A percentile compares a stretch with the other conserved stretches of the same genome.
These are phyloP conservation scores for Cephonodes hylas DNA, from an alignment of 2,888 invertebrate genomes.

Conservation along the genomic window DNA sequence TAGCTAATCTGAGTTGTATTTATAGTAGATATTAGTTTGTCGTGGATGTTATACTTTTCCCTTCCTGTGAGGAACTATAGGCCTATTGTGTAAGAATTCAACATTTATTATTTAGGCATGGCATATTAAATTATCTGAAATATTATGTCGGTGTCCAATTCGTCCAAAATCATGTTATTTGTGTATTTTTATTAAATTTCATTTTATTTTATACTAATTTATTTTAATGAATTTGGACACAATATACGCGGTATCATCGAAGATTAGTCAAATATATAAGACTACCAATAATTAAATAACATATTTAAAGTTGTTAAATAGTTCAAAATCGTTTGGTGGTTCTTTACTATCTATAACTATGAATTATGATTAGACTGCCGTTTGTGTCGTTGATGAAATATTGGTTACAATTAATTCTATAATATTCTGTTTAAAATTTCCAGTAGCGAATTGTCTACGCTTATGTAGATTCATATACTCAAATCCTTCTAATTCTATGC, in stretches of 20 bases:
- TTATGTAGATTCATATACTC: not conserved
- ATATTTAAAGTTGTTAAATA: constrained; percentile 11
- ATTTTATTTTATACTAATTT: not conserved
- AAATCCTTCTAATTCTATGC: constrained; percentile 5
- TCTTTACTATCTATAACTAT: not conserved
- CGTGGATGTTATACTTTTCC: constrained; percentile 32
- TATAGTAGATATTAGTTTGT: constrained; percentile 16
- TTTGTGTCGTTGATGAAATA: not conserved
- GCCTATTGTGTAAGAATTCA: constrained; percentile 61
- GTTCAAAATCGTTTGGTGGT: constrained; percentile 3
- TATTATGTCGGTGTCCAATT: constrained; percentile 24
- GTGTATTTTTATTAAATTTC: not conserved
- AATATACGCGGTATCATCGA: not conserved
- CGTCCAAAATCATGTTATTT: constrained; percentile 18
- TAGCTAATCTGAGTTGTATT: constrained; percentile 13
- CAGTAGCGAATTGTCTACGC: not conserved
- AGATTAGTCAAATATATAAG: constrained; percentile 5
- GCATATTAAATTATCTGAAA: constrained; percentile 32
- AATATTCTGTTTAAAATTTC: not conserved
- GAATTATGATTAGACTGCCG: constrained; percentile 2
- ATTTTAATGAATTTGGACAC: not conserved
- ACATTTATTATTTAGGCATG: constrained; percentile 50
- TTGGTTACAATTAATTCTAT: not conserved
- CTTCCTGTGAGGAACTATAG: constrained; percentile 58
- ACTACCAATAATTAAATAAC: constrained; percentile 7